Evolutionary conservation across 2,113 vertebrate genomes (phyloP).

Genomic region (Percopsis transmontana): DNA sequence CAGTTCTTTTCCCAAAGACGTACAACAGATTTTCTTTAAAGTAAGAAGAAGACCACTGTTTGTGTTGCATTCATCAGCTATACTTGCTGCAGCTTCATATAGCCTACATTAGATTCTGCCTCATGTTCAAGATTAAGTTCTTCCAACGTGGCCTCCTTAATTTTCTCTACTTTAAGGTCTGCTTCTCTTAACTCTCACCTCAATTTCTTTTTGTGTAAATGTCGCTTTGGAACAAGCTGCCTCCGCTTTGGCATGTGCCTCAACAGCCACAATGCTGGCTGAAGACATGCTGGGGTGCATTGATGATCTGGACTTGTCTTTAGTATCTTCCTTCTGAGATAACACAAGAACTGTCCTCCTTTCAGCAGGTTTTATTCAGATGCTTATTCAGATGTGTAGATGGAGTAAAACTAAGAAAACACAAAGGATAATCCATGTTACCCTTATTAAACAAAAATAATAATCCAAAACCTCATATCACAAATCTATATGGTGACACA

Average conservation of each 20-base stretch:
- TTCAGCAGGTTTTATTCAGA: too few species aligned
- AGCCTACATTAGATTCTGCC: conserved; percentile 10
- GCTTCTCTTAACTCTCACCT: conserved; percentile 10
- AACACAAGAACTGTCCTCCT: too few species aligned
- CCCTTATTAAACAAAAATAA: too few species aligned
- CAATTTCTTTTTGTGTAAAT: not conserved
- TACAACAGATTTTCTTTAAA: not conserved
- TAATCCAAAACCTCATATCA: too few species aligned
- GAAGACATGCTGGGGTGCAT: not conserved
- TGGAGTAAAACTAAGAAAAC: too few species aligned
- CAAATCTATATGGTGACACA: too few species aligned
- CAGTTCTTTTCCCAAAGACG: not conserved
- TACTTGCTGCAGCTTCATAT: conserved; percentile 10
- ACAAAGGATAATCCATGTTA: too few species aligned
- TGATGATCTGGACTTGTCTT: not conserved
- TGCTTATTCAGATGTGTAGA: too few species aligned
- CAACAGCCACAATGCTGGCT: not conserved
- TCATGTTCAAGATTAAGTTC: conserved; percentile 3
- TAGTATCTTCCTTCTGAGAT: too few species aligned
- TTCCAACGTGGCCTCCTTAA: not conserved
- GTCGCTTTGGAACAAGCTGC: not conserved
- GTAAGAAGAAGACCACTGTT: not conserved
- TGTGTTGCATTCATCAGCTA: not conserved
- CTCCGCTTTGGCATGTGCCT: not conserved
- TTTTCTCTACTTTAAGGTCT: conserved; percentile 4